Conservation (phyloP, 2,113 vertebrate genomes). For the Alligator mississippiensis region DNA sequence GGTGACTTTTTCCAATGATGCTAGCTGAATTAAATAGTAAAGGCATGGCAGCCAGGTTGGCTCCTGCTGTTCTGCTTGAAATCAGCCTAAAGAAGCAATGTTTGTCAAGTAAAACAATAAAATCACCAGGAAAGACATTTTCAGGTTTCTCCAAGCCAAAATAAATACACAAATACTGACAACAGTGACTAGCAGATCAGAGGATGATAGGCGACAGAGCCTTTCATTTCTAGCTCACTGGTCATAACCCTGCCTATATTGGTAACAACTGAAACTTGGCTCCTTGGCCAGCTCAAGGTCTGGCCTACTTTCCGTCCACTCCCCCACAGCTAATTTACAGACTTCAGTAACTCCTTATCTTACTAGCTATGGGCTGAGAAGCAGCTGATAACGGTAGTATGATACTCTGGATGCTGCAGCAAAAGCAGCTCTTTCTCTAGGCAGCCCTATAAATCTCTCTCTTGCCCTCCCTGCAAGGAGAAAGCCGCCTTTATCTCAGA, state of each 20-base stretch:
- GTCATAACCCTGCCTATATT: neutral
- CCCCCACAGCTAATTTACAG: neutral
- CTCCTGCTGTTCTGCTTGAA: neutral
- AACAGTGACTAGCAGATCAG: neutral
- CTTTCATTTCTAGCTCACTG: neutral
- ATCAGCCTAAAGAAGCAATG: constrained; percentile 1
- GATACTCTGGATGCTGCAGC: accelerated
- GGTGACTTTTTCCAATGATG: neutral
- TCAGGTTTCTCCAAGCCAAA: constrained; percentile 2
- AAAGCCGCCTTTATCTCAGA: neutral
- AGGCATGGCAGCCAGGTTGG: neutral
- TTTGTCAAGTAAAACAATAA: neutral
- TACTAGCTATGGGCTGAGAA: neutral
- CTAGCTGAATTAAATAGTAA: neutral
- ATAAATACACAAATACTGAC: neutral
- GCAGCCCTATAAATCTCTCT: neutral
- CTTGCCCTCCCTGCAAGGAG: neutral
- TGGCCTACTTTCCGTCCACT: neutral
- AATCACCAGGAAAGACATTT: neutral
- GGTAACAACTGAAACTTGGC: neutral
- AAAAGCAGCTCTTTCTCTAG: neutral
- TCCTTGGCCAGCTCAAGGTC: neutral
- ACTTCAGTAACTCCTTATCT: neutral
- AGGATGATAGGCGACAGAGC: neutral
- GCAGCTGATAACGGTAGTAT: neutral